phyloP scores from a whole-genome alignment of 2,113 vertebrate genomes.

The Okapia johnstoni region DNA sequence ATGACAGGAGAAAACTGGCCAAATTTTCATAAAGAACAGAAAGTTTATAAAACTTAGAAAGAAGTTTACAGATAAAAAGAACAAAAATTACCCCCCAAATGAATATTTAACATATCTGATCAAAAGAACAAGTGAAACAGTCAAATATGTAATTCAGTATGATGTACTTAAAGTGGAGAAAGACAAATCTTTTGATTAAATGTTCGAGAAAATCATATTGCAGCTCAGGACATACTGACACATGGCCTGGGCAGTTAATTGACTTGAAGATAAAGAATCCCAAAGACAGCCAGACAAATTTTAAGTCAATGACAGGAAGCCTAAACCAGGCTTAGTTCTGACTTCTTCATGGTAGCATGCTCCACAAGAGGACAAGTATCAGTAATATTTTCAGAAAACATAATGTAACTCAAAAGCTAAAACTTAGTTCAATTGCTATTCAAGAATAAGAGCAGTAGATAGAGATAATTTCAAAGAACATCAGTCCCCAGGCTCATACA shows the following conservation, averaged over 20 bases:
- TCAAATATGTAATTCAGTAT: neutral
- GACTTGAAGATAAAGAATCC: slow-evolving; percentile 4
- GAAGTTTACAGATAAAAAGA: neutral
- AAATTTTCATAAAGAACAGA: neutral
- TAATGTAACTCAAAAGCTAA: neutral
- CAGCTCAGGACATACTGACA: slow-evolving; percentile 7
- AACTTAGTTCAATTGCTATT: neutral
- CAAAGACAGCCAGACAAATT: neutral
- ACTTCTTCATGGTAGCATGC: neutral
- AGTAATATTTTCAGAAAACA: neutral
- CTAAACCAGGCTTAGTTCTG: neutral
- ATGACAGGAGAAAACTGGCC: neutral
- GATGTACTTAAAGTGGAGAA: neutral
- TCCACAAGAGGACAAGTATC: neutral
- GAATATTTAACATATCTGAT: neutral
- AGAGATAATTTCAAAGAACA: neutral
- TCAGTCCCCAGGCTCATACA: neutral
- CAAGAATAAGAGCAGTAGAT: neutral
- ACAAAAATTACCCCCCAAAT: neutral
- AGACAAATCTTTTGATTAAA: slow-evolving; percentile 38
- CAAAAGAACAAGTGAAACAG: neutral
- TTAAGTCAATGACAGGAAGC: neutral
- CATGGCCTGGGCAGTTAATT: neutral
- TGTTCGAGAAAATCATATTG: neutral
- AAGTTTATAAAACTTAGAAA: slow-evolving; percentile 5